These are phyloP conservation scores for Poicephalus gulielmi DNA, from an alignment of 2,113 vertebrate genomes.

Conservation along the genomic window DNA sequence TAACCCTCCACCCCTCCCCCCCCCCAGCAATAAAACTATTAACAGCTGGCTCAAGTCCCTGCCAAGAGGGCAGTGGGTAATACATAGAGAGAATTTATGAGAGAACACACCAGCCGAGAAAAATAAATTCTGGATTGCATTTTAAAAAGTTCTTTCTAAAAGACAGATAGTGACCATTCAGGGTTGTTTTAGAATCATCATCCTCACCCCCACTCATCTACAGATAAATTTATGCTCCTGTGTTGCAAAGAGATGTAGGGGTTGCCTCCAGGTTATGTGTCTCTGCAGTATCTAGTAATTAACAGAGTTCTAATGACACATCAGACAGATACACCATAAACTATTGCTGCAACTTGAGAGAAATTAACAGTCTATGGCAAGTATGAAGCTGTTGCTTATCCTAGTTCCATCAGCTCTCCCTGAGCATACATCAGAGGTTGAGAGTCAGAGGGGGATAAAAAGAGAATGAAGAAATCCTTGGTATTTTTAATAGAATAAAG, in stretches of 20 bases:
- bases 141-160: background rate
- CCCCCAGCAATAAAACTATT: too few species aligned
- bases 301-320: background rate
- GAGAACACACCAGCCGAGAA: background rate
- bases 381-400: background rate
- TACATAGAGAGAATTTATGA: background rate
- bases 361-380: background rate
- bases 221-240: background rate
- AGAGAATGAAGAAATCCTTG: background rate
- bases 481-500: background rate
- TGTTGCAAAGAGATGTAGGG: background rate
- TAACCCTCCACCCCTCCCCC: too few species aligned
- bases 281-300: background rate
- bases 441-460: background rate
- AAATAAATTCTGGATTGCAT: background rate
- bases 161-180: background rate
- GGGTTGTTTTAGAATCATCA: background rate
- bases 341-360: background rate
- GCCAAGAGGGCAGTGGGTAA: slow-evolving; percentile 35
- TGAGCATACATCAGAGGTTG: background rate
- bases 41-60: too few species aligned
- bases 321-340: background rate
- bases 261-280: background rate
- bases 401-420: background rate
- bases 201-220: background rate